Evolutionary conservation across 2,888 invertebrate species (phyloP).

Genomic region (Athrips mouffetella): DNA sequence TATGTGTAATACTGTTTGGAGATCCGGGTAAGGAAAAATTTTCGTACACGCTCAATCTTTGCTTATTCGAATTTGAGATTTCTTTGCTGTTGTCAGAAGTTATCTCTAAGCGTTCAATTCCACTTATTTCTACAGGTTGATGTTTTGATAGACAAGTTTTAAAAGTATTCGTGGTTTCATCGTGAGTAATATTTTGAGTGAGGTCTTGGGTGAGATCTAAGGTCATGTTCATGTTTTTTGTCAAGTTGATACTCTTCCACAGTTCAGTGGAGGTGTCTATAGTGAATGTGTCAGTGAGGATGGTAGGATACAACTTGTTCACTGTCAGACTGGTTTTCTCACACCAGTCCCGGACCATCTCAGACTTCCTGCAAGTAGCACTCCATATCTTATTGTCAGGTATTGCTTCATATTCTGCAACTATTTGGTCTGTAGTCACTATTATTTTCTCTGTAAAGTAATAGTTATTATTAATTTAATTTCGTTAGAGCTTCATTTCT

Average conservation of each 20-base stretch:
- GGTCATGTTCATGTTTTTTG: constrained; percentile 41
- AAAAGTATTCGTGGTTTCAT: constrained; percentile 47
- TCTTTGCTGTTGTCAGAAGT: constrained; percentile 37
- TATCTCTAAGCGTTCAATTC: constrained; percentile 46
- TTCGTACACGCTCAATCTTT: constrained; percentile 55
- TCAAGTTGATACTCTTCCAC: constrained; percentile 41
- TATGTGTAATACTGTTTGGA: constrained; percentile 57
- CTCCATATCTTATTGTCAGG: constrained; percentile 48
- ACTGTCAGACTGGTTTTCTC: constrained; percentile 58
- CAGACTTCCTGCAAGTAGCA: constrained; percentile 51
- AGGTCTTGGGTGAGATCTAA: constrained; percentile 43
- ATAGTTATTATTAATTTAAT: neutral
- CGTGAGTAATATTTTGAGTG: constrained; percentile 26
- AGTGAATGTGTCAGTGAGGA: constrained; percentile 56
- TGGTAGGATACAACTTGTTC: constrained; percentile 68
- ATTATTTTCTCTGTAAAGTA: constrained; percentile 79
- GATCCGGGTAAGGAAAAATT: constrained; percentile 69
- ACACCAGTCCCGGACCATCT: constrained; percentile 67
- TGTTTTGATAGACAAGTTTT: constrained; percentile 53
- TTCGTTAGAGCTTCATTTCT: neutral
- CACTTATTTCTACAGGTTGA: constrained; percentile 52
- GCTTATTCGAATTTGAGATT: constrained; percentile 25
- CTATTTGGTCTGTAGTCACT: constrained; percentile 77
- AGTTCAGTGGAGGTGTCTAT: constrained; percentile 54
- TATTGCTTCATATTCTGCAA: constrained; percentile 77